Percentiles rank a stretch among this genome's conserved stretches.
phyloP scores from a whole-genome alignment of 2,113 vertebrate species.

The Crotalus tigris region DNA sequence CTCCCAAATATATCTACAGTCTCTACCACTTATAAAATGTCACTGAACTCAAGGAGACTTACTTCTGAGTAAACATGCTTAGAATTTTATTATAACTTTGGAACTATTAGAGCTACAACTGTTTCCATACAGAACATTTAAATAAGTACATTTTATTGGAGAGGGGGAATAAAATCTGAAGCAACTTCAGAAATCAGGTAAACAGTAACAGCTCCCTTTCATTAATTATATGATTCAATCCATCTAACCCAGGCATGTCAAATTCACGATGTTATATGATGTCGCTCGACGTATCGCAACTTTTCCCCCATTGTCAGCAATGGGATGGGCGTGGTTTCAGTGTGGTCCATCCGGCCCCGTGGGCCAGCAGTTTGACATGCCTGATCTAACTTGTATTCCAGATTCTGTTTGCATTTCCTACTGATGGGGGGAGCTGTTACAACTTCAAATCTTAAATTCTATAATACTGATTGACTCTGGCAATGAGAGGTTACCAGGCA shows the following conservation, averaged over 20 bases:
- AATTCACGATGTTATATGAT: too few species aligned
- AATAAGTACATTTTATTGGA: background rate
- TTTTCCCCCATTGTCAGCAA: too few species aligned
- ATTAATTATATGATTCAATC: background rate
- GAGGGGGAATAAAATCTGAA: background rate
- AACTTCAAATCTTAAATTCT: background rate
- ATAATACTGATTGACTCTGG: background rate
- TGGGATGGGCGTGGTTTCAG: too few species aligned
- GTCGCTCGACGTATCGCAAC: too few species aligned
- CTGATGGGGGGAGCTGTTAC: background rate
- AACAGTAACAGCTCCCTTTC: background rate
- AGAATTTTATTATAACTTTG: background rate
- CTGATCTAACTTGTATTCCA: too few species aligned
- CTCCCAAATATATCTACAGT: background rate
- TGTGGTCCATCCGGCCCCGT: too few species aligned
- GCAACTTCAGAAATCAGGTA: background rate
- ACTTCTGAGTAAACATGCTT: background rate
- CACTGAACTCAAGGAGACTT: background rate
- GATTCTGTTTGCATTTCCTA: background rate
- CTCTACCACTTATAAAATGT: background rate
- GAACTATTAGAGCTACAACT: background rate
- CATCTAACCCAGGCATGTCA: background rate
- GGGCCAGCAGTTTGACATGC: too few species aligned
- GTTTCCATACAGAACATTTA: background rate
- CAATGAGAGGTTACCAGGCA: constrained; percentile 10